Evolutionary conservation across 2,888 invertebrate species (phyloP).

Genomic region (Glaucopsyche alexis): DNA sequence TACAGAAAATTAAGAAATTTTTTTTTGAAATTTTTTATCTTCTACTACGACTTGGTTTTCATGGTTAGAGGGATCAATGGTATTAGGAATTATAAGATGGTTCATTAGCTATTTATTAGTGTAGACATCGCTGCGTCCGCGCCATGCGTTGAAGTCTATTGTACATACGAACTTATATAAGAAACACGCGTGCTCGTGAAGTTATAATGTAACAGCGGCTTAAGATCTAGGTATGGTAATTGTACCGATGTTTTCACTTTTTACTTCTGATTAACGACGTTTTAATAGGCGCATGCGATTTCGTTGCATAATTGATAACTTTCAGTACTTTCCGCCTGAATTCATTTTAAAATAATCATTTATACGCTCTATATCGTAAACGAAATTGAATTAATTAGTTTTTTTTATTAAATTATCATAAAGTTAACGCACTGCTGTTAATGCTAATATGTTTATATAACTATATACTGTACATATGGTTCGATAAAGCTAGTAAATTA

Average conservation of each 20-base stretch:
- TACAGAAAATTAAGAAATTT: no score
- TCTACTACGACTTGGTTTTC: no score
- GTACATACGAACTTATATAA: no score
- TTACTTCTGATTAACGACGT: neutral
- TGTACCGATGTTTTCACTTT: neutral
- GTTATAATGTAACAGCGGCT: no score
- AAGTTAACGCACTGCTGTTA: neutral
- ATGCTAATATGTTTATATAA: neutral
- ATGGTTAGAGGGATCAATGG: no score
- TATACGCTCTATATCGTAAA: neutral
- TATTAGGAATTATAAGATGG: no score
- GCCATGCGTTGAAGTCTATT: no score
- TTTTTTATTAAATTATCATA: neutral
- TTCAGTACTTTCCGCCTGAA: conserved; percentile 8
- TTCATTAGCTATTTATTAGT: no score
- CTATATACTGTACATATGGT: neutral
- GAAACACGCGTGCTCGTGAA: no score
- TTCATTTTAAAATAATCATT: neutral
- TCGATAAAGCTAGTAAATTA: neutral
- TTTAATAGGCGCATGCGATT: conserved; percentile 1
- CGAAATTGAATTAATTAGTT: neutral
- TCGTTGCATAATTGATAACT: conserved; percentile 3
- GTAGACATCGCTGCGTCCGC: no score
- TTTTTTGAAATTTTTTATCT: no score
- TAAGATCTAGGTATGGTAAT: neutral